Percentiles rank a stretch among this genome's conserved stretches.
Evolutionary conservation across 2,113 vertebrate genomes (phyloP).

Genomic region (Perognathus longimembris): DNA sequence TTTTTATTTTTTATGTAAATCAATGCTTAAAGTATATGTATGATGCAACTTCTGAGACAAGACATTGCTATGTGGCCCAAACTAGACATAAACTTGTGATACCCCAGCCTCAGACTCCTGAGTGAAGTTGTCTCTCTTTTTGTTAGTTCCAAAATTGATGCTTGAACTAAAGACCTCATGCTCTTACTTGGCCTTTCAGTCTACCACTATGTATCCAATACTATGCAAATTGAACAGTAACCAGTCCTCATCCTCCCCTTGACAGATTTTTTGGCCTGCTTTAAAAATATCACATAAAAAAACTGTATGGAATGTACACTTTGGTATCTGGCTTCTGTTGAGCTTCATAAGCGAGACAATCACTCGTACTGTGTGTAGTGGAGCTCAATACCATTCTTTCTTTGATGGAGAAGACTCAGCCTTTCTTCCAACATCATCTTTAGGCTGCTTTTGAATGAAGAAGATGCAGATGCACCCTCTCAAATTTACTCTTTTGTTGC

Average conservation of each 20-base stretch:
- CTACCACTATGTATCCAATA: neutral
- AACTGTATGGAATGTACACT: no score
- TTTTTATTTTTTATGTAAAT: no score
- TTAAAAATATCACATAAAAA: neutral
- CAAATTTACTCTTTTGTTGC: neutral
- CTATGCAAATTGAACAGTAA: neutral
- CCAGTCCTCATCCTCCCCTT: neutral
- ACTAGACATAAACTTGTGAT: neutral
- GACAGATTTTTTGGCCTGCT: neutral
- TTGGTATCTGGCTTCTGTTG: neutral
- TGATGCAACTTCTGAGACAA: no score
- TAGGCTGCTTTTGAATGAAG: neutral
- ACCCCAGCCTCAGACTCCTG: neutral
- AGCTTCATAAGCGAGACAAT: neutral
- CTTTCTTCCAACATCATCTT: neutral
- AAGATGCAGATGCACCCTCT: neutral
- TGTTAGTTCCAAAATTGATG: no score
- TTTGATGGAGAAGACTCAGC: no score
- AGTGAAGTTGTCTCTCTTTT: neutral
- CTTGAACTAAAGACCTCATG: no score
- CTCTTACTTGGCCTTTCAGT: no score
- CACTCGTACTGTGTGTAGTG: neutral
- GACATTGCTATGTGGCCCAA: neutral
- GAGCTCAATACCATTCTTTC: neutral
- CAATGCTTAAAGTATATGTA: no score